A percentile compares a stretch with the other conserved stretches of the same genome.
Conservation (phyloP, 2,797 vertebrate species). For the Gallinago nigripennis region DNA sequence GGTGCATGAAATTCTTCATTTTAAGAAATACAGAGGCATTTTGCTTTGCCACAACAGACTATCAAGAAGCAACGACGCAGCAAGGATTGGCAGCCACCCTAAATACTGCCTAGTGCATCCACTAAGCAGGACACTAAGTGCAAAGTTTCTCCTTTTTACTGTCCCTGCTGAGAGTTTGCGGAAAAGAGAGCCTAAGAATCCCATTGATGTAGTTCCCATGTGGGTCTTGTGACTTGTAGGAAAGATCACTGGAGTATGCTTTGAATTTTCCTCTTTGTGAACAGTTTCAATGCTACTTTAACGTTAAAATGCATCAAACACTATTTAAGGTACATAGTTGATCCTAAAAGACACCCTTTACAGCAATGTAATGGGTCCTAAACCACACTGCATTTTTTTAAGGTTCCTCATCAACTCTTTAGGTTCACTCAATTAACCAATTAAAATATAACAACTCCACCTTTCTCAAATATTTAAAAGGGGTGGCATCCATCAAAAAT, state of each 20-base stretch:
- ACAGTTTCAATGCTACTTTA: background rate
- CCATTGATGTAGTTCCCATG: background rate
- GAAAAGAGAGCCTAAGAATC: background rate
- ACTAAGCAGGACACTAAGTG: background rate
- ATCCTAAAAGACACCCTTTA: background rate
- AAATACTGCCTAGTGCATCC: background rate
- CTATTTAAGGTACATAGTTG: background rate
- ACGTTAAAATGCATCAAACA: background rate
- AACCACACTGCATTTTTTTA: background rate
- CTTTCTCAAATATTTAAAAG: background rate
- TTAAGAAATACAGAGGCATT: background rate
- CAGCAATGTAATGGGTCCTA: background rate
- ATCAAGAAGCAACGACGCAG: background rate
- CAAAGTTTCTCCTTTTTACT: background rate
- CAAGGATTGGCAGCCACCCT: background rate
- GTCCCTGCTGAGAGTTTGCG: accelerated
- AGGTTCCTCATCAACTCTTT: background rate
- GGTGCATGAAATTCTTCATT: background rate
- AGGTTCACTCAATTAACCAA: background rate
- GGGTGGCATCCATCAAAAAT: background rate
- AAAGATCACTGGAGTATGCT: slow-evolving; percentile 5
- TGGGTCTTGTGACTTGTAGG: background rate
- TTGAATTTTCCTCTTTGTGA: background rate
- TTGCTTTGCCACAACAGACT: background rate
- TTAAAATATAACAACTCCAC: background rate